Percentiles rank a stretch among this genome's conserved stretches.
Conservation (phyloP, 2,797 vertebrate species). For the Zenarchopterus dispar region DNA sequence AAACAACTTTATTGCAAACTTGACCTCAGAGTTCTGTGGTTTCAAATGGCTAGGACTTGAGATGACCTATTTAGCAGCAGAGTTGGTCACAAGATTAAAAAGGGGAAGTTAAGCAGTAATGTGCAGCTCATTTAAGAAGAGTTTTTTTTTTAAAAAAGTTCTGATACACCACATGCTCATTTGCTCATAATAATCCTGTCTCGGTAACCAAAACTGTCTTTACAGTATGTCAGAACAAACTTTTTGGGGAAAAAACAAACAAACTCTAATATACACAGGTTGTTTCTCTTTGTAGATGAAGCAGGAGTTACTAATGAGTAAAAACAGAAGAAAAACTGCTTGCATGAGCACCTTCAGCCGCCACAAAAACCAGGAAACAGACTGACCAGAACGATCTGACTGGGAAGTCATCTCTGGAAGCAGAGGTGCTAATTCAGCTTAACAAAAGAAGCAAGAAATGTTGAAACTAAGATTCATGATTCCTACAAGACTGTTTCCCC, state of each 20-base stretch:
- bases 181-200: too few relatives aligned
- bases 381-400: slow-evolving; percentile 26
- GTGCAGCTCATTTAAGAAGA: not conserved
- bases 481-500: not conserved
- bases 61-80: not conserved
- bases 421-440: slow-evolving; percentile 23
- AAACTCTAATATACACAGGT: not conserved
- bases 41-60: not conserved
- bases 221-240: not conserved
- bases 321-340: slow-evolving; percentile 46
- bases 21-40: not conserved
- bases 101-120: not conserved
- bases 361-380: slow-evolving; percentile 66
- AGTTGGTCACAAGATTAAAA: slow-evolving; percentile 3
- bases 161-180: too few relatives aligned
- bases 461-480: not conserved
- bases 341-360: slow-evolving; percentile 41
- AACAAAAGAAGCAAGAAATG: slow-evolving; percentile 18
- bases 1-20: not conserved
- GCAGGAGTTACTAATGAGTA: not conserved
- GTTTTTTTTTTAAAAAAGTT: slow-evolving; percentile 5
- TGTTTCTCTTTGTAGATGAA: slow-evolving; percentile 3
- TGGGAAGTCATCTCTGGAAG: slow-evolving; percentile 45
- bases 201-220: not conserved
- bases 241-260: not conserved